phyloP scores from a whole-genome alignment of 2,113 vertebrate species.

The Lasiurus cinereus region DNA sequence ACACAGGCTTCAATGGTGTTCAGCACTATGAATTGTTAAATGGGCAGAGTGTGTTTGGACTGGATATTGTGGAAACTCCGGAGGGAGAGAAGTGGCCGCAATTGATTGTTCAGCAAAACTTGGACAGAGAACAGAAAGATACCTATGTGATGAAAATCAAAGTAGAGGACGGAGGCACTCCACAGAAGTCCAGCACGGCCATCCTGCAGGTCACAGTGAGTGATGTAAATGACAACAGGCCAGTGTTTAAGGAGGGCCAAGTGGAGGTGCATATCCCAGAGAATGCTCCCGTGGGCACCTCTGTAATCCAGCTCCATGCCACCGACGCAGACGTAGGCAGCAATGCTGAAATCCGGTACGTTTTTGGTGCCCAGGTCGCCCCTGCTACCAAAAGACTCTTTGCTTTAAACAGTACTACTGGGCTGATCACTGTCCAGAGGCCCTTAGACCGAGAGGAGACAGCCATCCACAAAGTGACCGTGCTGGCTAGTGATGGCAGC shows the following conservation, averaged over 20 bases:
- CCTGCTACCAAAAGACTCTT: constrained; percentile 97
- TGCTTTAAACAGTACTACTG: constrained; percentile 96
- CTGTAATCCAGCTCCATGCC: constrained; percentile 97
- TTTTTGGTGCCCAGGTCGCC: constrained; percentile 97
- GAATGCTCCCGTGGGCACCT: constrained; percentile 96
- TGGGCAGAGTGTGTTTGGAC: constrained; percentile 96
- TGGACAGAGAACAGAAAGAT: constrained; percentile 99
- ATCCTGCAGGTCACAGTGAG: constrained; percentile 99
- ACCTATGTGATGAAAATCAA: constrained; percentile 99
- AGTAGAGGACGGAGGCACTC: constrained; percentile 97
- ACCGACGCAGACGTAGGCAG: constrained; percentile 97
- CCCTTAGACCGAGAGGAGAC: constrained; percentile 98
- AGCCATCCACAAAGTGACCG: constrained; percentile 97
- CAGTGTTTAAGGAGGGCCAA: constrained; percentile 97
- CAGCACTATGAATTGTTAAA: constrained; percentile 98
- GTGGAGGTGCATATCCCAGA: constrained; percentile 98
- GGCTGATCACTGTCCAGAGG: constrained; percentile 97
- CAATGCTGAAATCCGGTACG: constrained; percentile 98
- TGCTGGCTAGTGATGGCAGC: constrained; percentile 98
- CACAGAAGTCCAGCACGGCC: constrained; percentile 99
- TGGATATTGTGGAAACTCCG: constrained; percentile 99
- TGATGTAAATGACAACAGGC: constrained; percentile 98
- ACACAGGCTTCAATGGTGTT: constrained; percentile 98
- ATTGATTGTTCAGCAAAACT: constrained; percentile 98
- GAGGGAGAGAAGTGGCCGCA: constrained; percentile 99